Base-by-base conservation (phyloP, 2,113 vertebrate species). In the Meleagris gallopavo region DNA sequence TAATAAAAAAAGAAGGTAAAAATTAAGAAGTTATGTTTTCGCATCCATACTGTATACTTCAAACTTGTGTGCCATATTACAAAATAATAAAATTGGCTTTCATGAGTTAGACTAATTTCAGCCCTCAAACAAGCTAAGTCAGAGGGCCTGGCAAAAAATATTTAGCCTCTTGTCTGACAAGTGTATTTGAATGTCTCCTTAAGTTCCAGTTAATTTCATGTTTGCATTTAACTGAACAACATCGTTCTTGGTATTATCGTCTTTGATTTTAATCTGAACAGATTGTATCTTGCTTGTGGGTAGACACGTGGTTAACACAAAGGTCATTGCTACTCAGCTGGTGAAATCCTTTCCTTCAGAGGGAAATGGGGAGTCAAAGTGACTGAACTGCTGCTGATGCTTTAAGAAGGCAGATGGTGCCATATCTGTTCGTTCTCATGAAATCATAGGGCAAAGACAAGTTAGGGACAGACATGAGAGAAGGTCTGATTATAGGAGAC, bases 201-300 rank as follows among this genome's bases (percentile, higher is more conserved):
- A 34, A 78, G 30, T 80, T 71, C 58, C 66, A 48, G 65, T 83
- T 83, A n/a, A 17, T 77, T 90, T 73, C 45, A 76, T 76, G 8
- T 54, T 76, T n/a, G 48, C 46, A 9, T 36, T 36, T 32, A 48
- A 50, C 36, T 62, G 29, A 38, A n/a, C 60, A 73, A 78, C 80
- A 30, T 77, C 4, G 3, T 55, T 4, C 72, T 92, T 64, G 14
- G 71, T 91, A 6, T 22, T 92, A 5, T 36, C 55, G 22, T 40
- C 55, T 85, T 76, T 70, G 82, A 16, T 87, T 94, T 92, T 83
- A 38, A 24, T 30, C 43, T 61, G 83, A 57, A 11, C n/a, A 19
- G 82, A 74, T 73, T 41, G 29, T 85, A 43, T 27, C 22, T 41
- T 77, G 0, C 55, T 80, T 73, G 64, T 89, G 89, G 55, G 30